A percentile compares a stretch with the other conserved stretches of the same genome.
Conservation (phyloP, 2,888 invertebrate genomes). For the Drosophila pseudotakahashii region DNA sequence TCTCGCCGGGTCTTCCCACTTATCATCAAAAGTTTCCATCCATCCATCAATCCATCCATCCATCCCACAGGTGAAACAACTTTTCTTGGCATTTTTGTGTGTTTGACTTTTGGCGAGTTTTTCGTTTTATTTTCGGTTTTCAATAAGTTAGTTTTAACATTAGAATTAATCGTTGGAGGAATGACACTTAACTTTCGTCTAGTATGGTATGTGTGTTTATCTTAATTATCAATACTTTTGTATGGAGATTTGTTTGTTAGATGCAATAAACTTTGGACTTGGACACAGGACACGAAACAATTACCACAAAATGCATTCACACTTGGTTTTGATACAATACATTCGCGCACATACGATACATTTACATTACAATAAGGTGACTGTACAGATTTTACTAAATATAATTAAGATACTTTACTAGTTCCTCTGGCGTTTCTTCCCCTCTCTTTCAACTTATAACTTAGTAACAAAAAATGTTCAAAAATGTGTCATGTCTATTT, state of each 20-base stretch:
- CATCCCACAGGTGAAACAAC: conserved; percentile 2
- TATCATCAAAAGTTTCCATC: conserved; percentile 28
- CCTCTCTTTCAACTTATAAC: conserved; percentile 5
- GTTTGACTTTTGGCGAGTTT: conserved; percentile 34
- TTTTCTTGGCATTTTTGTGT: conserved; percentile 11
- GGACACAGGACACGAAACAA: conserved; percentile 65
- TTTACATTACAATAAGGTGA: conserved; percentile 47
- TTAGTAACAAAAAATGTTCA: conserved; percentile 54
- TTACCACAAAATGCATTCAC: conserved; percentile 23
- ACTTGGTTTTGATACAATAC: conserved; percentile 8
- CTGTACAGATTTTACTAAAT: conserved; percentile 61
- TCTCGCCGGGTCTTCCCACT: conserved; percentile 36
- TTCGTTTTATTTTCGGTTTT: conserved; percentile 36
- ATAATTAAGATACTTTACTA: conserved; percentile 53
- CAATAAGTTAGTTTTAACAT: conserved; percentile 74
- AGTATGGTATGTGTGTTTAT: conserved; percentile 19
- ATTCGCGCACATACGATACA: conserved; percentile 18
- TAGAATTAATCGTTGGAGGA: conserved; percentile 52
- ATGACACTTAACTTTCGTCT: conserved; percentile 34
- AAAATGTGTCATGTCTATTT: conserved; percentile 54
- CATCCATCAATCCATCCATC: not conserved
- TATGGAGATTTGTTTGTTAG: conserved; percentile 20
- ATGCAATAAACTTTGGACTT: conserved; percentile 47
- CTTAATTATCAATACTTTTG: conserved; percentile 13
- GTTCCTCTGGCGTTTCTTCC: conserved; percentile 6